phyloP scores from a whole-genome alignment of 1,140 invertebrate genomes.

The Listronotus oregonensis region DNA sequence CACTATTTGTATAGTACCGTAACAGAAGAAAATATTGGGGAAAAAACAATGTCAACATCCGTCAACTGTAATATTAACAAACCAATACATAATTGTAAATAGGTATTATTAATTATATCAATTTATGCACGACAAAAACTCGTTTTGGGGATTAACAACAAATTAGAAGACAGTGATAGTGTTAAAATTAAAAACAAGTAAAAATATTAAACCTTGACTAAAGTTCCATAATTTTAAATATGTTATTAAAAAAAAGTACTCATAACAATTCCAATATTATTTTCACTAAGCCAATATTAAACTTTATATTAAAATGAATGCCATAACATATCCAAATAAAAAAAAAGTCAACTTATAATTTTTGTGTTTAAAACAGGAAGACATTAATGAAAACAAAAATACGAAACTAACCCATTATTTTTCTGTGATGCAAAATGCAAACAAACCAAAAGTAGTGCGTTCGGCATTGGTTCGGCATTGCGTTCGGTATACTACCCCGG shows the following conservation, averaged over 20 bases:
- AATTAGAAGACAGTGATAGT: neutral
- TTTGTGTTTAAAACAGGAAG: no score
- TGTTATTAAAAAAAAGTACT: neutral
- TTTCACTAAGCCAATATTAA: no score
- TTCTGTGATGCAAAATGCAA: no score
- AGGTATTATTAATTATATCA: slow-evolving; percentile 14
- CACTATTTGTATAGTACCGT: slow-evolving; percentile 29
- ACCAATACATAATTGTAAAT: slow-evolving; percentile 1
- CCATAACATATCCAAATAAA: no score
- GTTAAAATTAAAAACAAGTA: slow-evolving; percentile 5
- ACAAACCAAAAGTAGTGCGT: no score
- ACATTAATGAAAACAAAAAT: no score
- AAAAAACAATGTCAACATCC: slow-evolving; percentile 45
- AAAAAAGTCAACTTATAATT: no score
- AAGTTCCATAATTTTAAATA: slow-evolving; percentile 5
- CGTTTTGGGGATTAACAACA: slow-evolving; percentile 28
- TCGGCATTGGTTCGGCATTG: no score
- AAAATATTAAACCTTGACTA: slow-evolving; percentile 16
- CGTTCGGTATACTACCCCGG: no score
- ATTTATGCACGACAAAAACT: slow-evolving; percentile 32
- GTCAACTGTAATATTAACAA: slow-evolving; percentile 8
- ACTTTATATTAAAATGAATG: no score
- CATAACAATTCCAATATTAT: no score
- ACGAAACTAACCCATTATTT: no score
- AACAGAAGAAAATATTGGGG: slow-evolving; percentile 45